A percentile compares a stretch with the other conserved stretches of the same genome.
Conservation (phyloP, 1,140 invertebrate species). For the Hesperophylax magnus region DNA sequence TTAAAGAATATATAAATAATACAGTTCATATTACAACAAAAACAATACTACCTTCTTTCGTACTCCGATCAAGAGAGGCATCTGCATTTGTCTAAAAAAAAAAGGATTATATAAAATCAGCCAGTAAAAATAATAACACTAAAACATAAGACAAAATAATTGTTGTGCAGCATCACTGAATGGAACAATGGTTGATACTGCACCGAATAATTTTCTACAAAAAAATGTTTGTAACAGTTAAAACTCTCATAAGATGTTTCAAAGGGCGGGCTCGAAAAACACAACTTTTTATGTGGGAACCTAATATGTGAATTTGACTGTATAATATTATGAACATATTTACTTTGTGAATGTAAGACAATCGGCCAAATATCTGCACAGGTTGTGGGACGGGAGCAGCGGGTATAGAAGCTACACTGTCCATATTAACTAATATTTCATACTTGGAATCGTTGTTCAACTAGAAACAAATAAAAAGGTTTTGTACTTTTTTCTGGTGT, state of each 20-base stretch:
- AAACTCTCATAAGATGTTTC: background rate
- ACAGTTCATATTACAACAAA: background rate
- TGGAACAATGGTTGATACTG: background rate
- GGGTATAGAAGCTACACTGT: background rate
- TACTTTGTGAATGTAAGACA: background rate
- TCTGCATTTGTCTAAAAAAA: too few species aligned
- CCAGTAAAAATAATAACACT: too few species aligned
- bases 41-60: background rate
- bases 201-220: background rate
- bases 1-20: too few species aligned
- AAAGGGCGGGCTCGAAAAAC: background rate
- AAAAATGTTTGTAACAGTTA: background rate
- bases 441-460: slow-evolving; percentile 20
- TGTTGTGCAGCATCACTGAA: background rate
- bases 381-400: slow-evolving; percentile 14
- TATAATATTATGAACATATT: too few species aligned
- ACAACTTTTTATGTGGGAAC: background rate
- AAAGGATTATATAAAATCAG: too few species aligned
- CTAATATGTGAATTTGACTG: background rate
- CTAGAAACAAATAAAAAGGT: slow-evolving; percentile 17
- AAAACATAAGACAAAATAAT: too few species aligned
- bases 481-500: background rate
- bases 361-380: slow-evolving; percentile 36
- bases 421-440: slow-evolving; percentile 9
- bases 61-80: too few species aligned